A percentile compares a stretch with the other conserved stretches of the same genome.
Conservation (phyloP, 2,888 invertebrate species). For the Phrixothrix hirtus region DNA sequence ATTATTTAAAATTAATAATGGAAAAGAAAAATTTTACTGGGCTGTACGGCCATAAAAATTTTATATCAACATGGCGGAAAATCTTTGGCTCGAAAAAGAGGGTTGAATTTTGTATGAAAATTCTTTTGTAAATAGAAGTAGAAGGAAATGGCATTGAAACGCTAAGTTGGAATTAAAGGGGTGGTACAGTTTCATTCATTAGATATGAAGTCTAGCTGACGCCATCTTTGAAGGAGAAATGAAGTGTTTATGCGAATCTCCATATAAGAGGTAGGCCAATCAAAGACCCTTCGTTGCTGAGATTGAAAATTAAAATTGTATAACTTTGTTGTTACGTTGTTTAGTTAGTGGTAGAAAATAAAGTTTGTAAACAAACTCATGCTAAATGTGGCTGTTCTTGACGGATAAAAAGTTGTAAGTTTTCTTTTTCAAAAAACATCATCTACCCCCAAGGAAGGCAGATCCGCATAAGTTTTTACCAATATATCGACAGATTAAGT, state of each 20-base stretch:
- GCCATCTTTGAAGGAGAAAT: conserved; percentile 29
- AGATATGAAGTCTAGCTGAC: conserved; percentile 35
- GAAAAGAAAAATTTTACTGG: conserved; percentile 1
- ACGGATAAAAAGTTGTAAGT: conserved; percentile 2
- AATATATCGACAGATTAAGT: too few relatives aligned
- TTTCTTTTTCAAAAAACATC: too few relatives aligned
- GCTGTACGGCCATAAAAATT: conserved; percentile 2
- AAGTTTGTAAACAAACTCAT: conserved; percentile 7
- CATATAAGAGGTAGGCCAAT: conserved; percentile 30
- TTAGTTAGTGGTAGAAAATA: conserved; percentile 9
- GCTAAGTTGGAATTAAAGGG: conserved; percentile 20
- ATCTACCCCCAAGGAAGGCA: background rate
- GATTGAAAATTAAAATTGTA: conserved; percentile 39
- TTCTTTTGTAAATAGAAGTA: background rate
- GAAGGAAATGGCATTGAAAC: conserved; percentile 10
- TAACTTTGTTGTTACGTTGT: conserved; percentile 29
- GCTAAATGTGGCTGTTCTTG: conserved; percentile 6
- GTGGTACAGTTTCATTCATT: conserved; percentile 35
- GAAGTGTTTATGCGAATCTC: conserved; percentile 34
- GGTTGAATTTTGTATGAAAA: conserved; percentile 3
- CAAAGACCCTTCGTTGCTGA: conserved; percentile 27
- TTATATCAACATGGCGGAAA: too few relatives aligned
- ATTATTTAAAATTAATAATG: background rate
- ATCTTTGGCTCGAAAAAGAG: background rate
- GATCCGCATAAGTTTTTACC: too few relatives aligned